A percentile compares a stretch with the other conserved stretches of the same genome.
Evolutionary conservation across 2,113 vertebrate species (phyloP).

Genomic region (Aptenodytes forsteri): DNA sequence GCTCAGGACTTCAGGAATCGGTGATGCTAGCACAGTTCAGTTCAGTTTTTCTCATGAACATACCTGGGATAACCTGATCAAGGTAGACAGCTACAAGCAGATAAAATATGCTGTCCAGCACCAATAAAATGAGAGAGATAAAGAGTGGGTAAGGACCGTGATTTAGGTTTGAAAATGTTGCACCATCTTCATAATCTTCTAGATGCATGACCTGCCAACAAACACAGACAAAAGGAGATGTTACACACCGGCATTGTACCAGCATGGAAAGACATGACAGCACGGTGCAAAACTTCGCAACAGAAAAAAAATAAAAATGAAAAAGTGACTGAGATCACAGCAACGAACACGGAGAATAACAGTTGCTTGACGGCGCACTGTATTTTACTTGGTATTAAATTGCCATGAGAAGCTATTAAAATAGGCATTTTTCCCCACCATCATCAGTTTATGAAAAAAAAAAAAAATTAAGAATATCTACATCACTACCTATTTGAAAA

Average conservation of each 20-base stretch:
- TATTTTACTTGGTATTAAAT: neutral
- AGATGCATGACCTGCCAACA: slow-evolving; percentile 89
- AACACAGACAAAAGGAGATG: neutral
- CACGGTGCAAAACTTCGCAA: neutral
- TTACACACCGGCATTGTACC: neutral
- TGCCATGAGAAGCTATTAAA: neutral
- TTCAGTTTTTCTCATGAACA: neutral
- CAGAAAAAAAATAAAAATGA: rapidly evolving
- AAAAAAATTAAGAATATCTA: neutral
- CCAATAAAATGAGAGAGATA: slow-evolving; percentile 83
- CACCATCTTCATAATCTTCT: slow-evolving; percentile 90
- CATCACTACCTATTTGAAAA: neutral
- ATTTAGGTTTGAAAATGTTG: slow-evolving; percentile 83
- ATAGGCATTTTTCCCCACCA: neutral
- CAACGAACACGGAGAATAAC: neutral
- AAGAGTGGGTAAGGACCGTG: slow-evolving; percentile 89
- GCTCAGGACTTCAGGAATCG: neutral
- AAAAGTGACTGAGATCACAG: neutral
- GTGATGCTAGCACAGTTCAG: neutral
- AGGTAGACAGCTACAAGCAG: slow-evolving; percentile 91
- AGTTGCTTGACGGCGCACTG: rapidly evolving
- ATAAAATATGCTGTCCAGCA: slow-evolving; percentile 89
- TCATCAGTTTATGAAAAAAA: neutral
- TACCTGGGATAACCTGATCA: slow-evolving; percentile 97
- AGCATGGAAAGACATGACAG: neutral